Evolutionary conservation across 2,797 vertebrate species (phyloP).

Genomic region (Hypotaenidia okinawae): DNA sequence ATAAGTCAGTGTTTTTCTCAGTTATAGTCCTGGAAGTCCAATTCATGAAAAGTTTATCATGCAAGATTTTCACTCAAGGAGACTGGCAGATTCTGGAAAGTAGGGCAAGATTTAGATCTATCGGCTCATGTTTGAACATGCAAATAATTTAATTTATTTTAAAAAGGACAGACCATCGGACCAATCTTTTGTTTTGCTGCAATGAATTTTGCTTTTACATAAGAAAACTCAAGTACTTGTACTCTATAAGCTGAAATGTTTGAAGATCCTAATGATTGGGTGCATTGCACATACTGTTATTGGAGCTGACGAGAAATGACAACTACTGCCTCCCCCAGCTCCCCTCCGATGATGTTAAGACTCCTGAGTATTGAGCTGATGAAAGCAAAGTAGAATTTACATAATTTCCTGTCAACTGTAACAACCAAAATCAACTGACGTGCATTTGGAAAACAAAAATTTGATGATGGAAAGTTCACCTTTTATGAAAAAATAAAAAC

Average conservation of each 20-base stretch:
- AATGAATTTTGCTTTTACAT: background rate
- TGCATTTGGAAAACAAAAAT: background rate
- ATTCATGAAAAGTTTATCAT: constrained; percentile 62
- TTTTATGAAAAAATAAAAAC: background rate
- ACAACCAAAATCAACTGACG: background rate
- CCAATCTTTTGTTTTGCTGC: background rate
- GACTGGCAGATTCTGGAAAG: background rate
- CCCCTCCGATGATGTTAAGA: background rate
- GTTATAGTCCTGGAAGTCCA: constrained; percentile 49
- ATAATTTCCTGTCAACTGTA: background rate
- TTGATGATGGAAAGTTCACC: background rate
- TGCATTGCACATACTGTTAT: background rate
- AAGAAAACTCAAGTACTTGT: background rate
- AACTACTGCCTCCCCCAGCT: background rate
- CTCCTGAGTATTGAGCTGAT: background rate
- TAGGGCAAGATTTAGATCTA: constrained; percentile 26
- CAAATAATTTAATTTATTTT: background rate
- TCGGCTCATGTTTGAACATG: background rate
- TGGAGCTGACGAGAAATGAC: accelerated
- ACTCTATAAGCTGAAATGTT: background rate
- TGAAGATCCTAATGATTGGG: background rate
- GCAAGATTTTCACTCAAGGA: background rate
- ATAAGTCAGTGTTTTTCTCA: constrained; percentile 34
- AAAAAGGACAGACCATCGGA: background rate
- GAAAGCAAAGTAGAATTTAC: background rate